These are phyloP conservation scores for Drosophila teissieri DNA, from an alignment of 1,140 invertebrate species.

Conservation along the genomic window DNA sequence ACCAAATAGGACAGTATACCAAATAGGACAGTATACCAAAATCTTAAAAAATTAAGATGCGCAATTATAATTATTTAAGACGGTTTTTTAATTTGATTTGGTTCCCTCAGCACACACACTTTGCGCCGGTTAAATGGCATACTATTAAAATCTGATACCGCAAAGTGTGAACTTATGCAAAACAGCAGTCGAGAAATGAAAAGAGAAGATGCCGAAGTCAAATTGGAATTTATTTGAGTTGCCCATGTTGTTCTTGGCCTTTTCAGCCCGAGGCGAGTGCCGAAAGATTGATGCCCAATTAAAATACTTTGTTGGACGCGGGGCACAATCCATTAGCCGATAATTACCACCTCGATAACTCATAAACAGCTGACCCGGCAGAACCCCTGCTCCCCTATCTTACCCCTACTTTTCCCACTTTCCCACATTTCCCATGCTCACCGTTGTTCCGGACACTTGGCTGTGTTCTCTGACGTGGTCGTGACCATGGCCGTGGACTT, in stretches of 20 bases:
- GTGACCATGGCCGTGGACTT: slow-evolving; percentile 71
- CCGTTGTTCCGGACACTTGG: slow-evolving; percentile 34
- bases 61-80: slow-evolving; percentile 6
- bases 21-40: no score
- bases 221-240: slow-evolving; percentile 48
- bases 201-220: slow-evolving; percentile 32
- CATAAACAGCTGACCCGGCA: slow-evolving; percentile 56
- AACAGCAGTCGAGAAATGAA: slow-evolving; percentile 40
- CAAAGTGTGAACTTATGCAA: slow-evolving; percentile 64
- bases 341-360: slow-evolving; percentile 72
- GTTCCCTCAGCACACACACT: slow-evolving; percentile 27
- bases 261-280: slow-evolving; percentile 17
- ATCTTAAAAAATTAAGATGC: neutral
- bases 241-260: slow-evolving; percentile 12
- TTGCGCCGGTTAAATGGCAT: slow-evolving; percentile 17
- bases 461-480: slow-evolving; percentile 27
- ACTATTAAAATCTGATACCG: slow-evolving; percentile 36
- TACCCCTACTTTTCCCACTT: neutral
- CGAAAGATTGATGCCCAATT: slow-evolving; percentile 74
- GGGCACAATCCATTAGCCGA: slow-evolving; percentile 57
- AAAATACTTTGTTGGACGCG: slow-evolving; percentile 60
- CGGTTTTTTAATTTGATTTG: slow-evolving; percentile 31
- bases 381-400: neutral
- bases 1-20: no score
- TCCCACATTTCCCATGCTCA: slow-evolving; percentile 23